Conservation (phyloP, 92 coral and sea anemone species). For the Zoanthus gigantus region DNA sequence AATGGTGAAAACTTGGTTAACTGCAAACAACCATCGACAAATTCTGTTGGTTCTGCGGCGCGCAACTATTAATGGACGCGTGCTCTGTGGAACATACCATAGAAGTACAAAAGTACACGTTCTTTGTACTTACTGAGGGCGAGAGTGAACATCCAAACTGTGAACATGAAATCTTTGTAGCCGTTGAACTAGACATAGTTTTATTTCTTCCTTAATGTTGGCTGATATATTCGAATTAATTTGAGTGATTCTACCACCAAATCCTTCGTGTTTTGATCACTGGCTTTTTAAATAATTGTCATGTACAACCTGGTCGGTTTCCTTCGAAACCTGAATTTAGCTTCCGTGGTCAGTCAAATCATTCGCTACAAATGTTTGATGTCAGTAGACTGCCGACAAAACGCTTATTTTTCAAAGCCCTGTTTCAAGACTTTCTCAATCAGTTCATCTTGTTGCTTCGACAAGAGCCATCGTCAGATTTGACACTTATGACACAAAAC, state of each 20-base stretch:
- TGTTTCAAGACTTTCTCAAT: slow-evolving; percentile 80
- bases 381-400: slow-evolving; percentile 72
- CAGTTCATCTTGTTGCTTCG: slow-evolving; percentile 96
- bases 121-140: slow-evolving; percentile 77
- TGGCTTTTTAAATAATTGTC: slow-evolving; percentile 37
- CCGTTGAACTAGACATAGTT: slow-evolving; percentile 85
- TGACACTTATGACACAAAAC: slow-evolving; percentile 98
- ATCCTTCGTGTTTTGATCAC: slow-evolving; percentile 42
- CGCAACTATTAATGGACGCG: slow-evolving; percentile 7
- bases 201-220: slow-evolving; percentile 33
- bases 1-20: slow-evolving; percentile 36
- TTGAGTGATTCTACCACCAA: slow-evolving; percentile 44
- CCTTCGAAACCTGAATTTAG: slow-evolving; percentile 27
- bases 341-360: slow-evolving; percentile 52
- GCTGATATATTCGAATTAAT: slow-evolving; percentile 27
- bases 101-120: slow-evolving; percentile 29
- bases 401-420: slow-evolving; percentile 69
- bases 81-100: background rate
- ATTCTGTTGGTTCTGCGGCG: slow-evolving; percentile 19
- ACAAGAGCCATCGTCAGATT: slow-evolving; percentile 95
- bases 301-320: slow-evolving; percentile 34
- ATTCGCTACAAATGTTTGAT: slow-evolving; percentile 58
- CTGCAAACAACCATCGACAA: background rate
- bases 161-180: slow-evolving; percentile 84
- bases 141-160: slow-evolving; percentile 83